These are phyloP conservation scores for Heteractis magnifica DNA, from an alignment of 92 coral and sea anemone species.

Conservation along the genomic window DNA sequence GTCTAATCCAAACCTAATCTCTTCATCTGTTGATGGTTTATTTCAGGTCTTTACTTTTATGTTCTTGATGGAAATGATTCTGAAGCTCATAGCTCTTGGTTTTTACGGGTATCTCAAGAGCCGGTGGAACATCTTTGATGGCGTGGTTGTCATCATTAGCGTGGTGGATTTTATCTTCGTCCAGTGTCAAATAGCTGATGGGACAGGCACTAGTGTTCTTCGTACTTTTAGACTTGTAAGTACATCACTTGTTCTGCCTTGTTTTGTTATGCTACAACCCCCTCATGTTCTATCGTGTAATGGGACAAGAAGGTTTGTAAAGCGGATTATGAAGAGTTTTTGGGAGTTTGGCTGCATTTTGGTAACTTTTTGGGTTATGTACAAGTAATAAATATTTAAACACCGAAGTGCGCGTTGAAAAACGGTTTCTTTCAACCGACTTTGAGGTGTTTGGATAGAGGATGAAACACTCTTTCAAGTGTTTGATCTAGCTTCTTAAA, in stretches of 20 bases:
- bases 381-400: no score
- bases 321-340: no score
- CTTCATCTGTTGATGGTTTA: not conserved
- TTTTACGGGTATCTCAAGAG: constrained; percentile 60
- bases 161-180: constrained; percentile 74
- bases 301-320: no score
- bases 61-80: constrained; percentile 81
- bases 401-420: no score
- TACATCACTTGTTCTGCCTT: not conserved
- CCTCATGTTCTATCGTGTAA: no score
- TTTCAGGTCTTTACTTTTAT: constrained; percentile 75
- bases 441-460: no score
- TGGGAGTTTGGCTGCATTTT: no score
- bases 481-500: no score
- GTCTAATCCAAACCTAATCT: not conserved
- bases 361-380: no score
- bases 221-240: constrained; percentile 90
- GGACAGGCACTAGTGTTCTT: constrained; percentile 74
- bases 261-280: no score
- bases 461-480: no score
- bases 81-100: constrained; percentile 79
- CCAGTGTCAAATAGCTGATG: constrained; percentile 44
- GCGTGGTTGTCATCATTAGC: constrained; percentile 77
- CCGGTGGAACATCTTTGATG: constrained; percentile 86
- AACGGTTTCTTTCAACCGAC: no score